Evolutionary conservation across 2,113 vertebrate species (phyloP).

Genomic region (Peromyscus californicus): DNA sequence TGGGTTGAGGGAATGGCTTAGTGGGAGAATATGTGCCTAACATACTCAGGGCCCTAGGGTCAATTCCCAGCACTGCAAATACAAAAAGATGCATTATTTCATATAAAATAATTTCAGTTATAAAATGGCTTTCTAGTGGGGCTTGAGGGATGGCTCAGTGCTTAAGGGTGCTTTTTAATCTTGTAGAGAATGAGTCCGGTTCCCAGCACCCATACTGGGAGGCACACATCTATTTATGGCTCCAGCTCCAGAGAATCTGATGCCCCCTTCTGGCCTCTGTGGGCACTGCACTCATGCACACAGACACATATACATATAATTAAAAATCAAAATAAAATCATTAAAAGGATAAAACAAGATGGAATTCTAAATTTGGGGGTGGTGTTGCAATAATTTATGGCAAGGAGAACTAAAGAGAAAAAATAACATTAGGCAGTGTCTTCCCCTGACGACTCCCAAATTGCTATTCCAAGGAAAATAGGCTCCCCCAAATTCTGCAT

Average conservation of each 20-base stretch:
- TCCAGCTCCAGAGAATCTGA: background rate
- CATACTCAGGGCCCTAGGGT: background rate
- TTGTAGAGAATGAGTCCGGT: background rate
- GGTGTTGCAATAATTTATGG: slow-evolving; percentile 19
- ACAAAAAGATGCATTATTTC: slow-evolving; percentile 23
- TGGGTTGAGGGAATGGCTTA: background rate
- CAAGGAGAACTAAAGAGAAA: slow-evolving; percentile 60
- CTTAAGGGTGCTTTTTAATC: background rate
- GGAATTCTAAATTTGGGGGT: background rate
- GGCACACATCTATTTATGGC: too few relatives aligned
- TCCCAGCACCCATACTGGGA: background rate
- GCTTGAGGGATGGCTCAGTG: background rate
- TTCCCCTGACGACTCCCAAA: slow-evolving; percentile 37
- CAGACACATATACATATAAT: background rate
- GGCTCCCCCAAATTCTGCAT: slow-evolving; percentile 72
- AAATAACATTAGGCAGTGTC: slow-evolving; percentile 43
- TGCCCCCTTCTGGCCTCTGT: background rate
- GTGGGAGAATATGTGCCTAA: background rate
- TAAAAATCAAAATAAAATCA: background rate
- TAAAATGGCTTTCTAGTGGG: background rate
- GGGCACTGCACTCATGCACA: background rate
- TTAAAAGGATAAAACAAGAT: background rate
- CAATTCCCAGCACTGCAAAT: background rate
- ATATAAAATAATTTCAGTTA: background rate
- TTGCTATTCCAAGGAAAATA: slow-evolving; percentile 75